phyloP scores from a whole-genome alignment of 1,140 invertebrate species.

The Manduca sexta region DNA sequence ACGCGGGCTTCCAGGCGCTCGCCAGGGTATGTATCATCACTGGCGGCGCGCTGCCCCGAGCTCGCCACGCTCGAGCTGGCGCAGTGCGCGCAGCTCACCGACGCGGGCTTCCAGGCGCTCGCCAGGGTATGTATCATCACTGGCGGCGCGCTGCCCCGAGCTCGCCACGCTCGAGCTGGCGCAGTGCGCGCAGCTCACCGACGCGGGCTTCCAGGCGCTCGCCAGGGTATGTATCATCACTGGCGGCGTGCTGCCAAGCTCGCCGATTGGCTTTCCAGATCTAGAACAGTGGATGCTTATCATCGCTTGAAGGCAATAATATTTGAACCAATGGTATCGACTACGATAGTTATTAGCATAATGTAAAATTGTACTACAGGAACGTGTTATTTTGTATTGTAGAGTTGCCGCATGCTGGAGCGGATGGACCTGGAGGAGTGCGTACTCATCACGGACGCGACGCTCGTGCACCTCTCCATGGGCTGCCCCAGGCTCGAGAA shows the following conservation, averaged over 20 bases:
- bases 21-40: too few relatives aligned
- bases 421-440: slow-evolving; percentile 99
- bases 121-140: background rate
- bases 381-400: slow-evolving; percentile 5
- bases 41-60: too few relatives aligned
- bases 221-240: background rate
- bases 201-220: background rate
- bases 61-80: too few relatives aligned
- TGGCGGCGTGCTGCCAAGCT: background rate
- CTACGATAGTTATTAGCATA: too few relatives aligned
- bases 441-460: slow-evolving; percentile 95
- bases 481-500: slow-evolving; percentile 96
- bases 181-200: background rate
- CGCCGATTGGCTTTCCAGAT: too few relatives aligned
- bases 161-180: background rate
- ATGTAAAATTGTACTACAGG: background rate
- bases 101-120: too few relatives aligned
- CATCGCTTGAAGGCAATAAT: too few relatives aligned
- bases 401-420: slow-evolving; percentile 96
- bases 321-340: too few relatives aligned
- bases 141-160: too few relatives aligned
- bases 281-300: too few relatives aligned
- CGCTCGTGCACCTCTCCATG: slow-evolving; percentile 92
- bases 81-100: too few relatives aligned
- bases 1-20: too few relatives aligned